Evolutionary conservation across 2,113 vertebrate genomes (phyloP).

Genomic region (Candoia aspera): DNA sequence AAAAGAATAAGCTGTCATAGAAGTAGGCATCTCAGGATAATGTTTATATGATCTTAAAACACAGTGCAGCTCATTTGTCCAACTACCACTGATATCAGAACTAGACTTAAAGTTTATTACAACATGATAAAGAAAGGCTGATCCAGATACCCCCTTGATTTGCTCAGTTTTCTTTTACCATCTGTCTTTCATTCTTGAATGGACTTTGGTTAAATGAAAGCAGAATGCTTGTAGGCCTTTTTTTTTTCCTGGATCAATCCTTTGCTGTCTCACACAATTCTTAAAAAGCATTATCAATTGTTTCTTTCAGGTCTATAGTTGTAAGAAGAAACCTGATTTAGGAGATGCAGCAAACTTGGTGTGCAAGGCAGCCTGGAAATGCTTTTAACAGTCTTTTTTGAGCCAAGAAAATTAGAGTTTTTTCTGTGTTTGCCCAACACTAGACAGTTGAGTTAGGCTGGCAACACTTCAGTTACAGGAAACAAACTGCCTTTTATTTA

Average conservation of each 20-base stretch:
- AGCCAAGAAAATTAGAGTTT: not conserved
- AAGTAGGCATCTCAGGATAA: not conserved
- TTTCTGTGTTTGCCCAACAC: not conserved
- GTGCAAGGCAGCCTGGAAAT: not conserved
- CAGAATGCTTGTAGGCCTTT: not conserved
- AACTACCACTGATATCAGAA: not conserved
- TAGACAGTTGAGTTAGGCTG: not conserved
- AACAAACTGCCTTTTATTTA: not conserved
- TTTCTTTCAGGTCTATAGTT: not conserved
- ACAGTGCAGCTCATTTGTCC: not conserved
- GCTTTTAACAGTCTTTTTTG: not conserved
- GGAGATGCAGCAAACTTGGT: not conserved
- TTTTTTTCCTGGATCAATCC: not conserved
- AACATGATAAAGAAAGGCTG: not conserved
- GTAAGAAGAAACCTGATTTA: not conserved
- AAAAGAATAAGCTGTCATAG: not conserved
- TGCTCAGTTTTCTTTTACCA: not conserved
- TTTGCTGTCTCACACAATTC: not conserved
- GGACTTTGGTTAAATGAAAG: not conserved
- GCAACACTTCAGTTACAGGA: not conserved
- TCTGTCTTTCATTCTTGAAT: not conserved
- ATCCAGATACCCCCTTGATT: not conserved
- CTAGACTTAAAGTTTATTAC: not conserved
- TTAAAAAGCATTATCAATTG: not conserved
- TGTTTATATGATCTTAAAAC: not conserved